Percentiles rank a stretch among this genome's conserved stretches.
phyloP scores from a whole-genome alignment of 2,113 vertebrate species.

The Anolis carolinensis region DNA sequence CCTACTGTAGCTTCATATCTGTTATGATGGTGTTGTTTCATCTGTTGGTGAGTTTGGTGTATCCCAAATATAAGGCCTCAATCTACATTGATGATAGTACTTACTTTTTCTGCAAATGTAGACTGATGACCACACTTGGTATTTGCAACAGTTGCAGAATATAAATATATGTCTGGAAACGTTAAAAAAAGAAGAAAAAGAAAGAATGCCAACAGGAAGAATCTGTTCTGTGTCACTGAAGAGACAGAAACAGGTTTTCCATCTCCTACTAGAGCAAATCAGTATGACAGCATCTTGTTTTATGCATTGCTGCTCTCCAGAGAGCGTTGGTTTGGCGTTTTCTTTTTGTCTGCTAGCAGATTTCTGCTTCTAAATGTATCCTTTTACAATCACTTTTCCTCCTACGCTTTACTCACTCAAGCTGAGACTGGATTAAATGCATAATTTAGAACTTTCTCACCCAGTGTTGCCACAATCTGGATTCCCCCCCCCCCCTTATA shows the following conservation, averaged over 20 bases:
- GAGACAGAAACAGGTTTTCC: conserved; percentile 54
- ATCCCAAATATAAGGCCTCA: conserved; percentile 56
- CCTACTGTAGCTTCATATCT: conserved; percentile 61
- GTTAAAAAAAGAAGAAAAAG: conserved; percentile 31
- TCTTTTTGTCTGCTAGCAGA: conserved; percentile 53
- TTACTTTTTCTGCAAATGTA: no score
- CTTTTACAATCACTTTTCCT: conserved; percentile 28
- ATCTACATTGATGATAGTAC: conserved; percentile 37
- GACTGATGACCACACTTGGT: conserved; percentile 35
- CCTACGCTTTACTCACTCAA: conserved; percentile 21
- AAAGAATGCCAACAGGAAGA: conserved; percentile 57
- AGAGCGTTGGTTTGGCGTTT: conserved; percentile 34
- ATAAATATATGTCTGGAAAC: conserved; percentile 35
- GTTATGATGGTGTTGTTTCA: conserved; percentile 31
- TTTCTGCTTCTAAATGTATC: conserved; percentile 46
- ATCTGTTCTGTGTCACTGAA: conserved; percentile 58
- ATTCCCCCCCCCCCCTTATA: not conserved
- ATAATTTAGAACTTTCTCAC: conserved; percentile 13
- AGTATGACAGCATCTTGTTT: conserved; percentile 60
- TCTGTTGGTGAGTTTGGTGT: conserved; percentile 58
- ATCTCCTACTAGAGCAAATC: conserved; percentile 58
- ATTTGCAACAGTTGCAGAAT: conserved; percentile 61
- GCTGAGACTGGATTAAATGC: not conserved
- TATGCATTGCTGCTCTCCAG: conserved; percentile 37
- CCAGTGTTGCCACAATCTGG: not conserved